These are phyloP conservation scores for Plodia interpunctella DNA, from an alignment of 1,140 invertebrate genomes.

Conservation along the genomic window DNA sequence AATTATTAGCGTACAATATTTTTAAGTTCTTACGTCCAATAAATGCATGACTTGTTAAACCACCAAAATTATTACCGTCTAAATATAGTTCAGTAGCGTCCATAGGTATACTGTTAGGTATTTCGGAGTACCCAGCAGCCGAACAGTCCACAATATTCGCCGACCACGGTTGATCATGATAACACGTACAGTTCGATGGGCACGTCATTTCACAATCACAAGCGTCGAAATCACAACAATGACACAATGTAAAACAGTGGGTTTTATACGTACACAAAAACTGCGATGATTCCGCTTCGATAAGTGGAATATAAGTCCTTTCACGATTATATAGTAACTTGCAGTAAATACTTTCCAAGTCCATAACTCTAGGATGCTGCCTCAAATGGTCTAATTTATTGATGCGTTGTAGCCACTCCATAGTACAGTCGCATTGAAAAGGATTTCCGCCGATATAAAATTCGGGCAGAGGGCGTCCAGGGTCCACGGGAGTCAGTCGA, in stretches of 20 bases:
- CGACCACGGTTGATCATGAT: constrained; percentile 95
- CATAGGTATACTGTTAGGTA: constrained; percentile 94
- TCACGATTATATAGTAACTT: constrained; percentile 91
- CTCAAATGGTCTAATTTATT: constrained; percentile 85
- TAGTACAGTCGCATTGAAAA: constrained; percentile 91
- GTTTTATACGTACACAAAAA: constrained; percentile 95
- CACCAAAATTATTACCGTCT: constrained; percentile 92
- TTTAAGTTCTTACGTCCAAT: constrained; percentile 92
- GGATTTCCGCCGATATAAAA: constrained; percentile 93
- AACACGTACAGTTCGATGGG: constrained; percentile 94
- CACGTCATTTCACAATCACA: constrained; percentile 98
- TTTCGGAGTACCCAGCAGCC: constrained; percentile 85
- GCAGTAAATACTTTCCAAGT: constrained; percentile 93
- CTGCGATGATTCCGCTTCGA: constrained; percentile 90
- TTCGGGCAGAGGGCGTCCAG: constrained; percentile 84
- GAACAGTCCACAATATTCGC: constrained; percentile 96
- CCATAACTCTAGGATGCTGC: constrained; percentile 93
- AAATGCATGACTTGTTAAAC: constrained; percentile 92
- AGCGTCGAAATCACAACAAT: constrained; percentile 96
- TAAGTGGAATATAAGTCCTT: constrained; percentile 87
- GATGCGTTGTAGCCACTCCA: constrained; percentile 92
- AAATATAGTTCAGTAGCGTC: constrained; percentile 95
- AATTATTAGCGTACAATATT: constrained; percentile 92
- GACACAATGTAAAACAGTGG: constrained; percentile 94
- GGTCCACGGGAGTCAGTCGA: constrained; percentile 83